Evolutionary conservation across 2,113 vertebrate species (phyloP).

Genomic region (Toxotes jaculatrix): DNA sequence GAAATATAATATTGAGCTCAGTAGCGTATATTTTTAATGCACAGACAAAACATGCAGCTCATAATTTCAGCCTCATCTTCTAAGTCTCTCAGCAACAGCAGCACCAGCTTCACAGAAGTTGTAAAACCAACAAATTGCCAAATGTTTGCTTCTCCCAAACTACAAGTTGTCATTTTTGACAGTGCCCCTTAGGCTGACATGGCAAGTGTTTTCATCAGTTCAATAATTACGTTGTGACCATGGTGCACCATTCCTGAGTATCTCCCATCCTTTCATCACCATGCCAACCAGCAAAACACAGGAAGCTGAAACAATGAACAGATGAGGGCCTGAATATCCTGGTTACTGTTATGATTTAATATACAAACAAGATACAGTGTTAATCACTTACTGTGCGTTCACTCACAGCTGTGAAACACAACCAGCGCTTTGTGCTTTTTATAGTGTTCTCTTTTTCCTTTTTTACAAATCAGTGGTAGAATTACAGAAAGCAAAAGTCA

Average conservation of each 20-base stretch:
- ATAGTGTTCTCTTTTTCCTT: neutral
- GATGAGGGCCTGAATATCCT: constrained; percentile 72
- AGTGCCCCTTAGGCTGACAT: constrained; percentile 18
- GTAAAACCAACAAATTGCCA: neutral
- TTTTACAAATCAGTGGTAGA: neutral
- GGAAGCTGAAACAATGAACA: constrained; percentile 78
- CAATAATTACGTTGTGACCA: constrained; percentile 37
- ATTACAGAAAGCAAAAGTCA: neutral
- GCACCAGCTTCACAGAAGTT: constrained; percentile 4
- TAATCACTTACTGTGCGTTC: neutral
- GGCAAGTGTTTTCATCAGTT: constrained; percentile 40
- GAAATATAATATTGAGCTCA: neutral
- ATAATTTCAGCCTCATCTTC: neutral
- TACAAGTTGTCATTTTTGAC: constrained; percentile 23
- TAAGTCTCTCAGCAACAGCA: neutral
- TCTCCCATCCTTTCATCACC: constrained; percentile 70
- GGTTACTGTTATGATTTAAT: constrained; percentile 64
- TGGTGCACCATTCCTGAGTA: constrained; percentile 41
- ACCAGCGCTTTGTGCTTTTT: neutral
- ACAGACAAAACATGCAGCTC: neutral
- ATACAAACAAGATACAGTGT: constrained; percentile 22
- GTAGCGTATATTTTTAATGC: neutral
- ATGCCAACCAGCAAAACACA: constrained; percentile 75
- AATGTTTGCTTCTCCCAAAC: constrained; percentile 13
- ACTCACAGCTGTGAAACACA: neutral